Evolutionary conservation across 2,797 vertebrate genomes (phyloP).

Genomic region (Molossus molossus): DNA sequence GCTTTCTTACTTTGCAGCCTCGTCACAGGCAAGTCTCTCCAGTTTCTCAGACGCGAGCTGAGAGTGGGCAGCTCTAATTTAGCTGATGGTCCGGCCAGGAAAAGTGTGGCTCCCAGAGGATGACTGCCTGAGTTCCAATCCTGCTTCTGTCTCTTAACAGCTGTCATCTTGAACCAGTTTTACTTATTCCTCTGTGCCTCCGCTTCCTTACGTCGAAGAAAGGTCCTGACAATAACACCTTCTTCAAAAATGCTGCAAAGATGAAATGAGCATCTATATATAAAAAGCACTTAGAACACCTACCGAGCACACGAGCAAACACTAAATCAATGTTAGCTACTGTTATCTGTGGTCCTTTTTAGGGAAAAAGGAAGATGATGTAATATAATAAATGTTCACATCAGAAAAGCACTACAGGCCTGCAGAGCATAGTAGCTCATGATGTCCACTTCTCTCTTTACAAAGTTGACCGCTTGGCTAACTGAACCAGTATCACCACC

Average conservation of each 20-base stretch:
- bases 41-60: not conserved
- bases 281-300: slow-evolving; percentile 17
- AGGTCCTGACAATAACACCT: not conserved
- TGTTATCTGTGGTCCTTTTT: not conserved
- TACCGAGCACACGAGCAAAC: not conserved
- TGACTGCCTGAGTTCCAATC: not conserved
- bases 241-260: not conserved
- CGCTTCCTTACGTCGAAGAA: not conserved
- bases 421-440: not conserved
- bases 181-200: not conserved
- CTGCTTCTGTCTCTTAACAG: not conserved
- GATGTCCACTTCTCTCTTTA: not conserved
- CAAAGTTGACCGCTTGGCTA: slow-evolving; percentile 10
- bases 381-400: not conserved
- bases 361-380: not conserved
- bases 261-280: slow-evolving; percentile 1
- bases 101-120: not conserved
- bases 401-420: not conserved
- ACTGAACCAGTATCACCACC: not conserved
- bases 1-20: not conserved
- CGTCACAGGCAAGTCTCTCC: not conserved
- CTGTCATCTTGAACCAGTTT: not conserved
- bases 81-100: not conserved
- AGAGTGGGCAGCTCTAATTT: not conserved
- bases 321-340: not conserved